Evolutionary conservation across 2,888 invertebrate genomes (phyloP), one percentile per base, ranked within the genome.

Genomic region (Pyrgus malvae): DNA sequence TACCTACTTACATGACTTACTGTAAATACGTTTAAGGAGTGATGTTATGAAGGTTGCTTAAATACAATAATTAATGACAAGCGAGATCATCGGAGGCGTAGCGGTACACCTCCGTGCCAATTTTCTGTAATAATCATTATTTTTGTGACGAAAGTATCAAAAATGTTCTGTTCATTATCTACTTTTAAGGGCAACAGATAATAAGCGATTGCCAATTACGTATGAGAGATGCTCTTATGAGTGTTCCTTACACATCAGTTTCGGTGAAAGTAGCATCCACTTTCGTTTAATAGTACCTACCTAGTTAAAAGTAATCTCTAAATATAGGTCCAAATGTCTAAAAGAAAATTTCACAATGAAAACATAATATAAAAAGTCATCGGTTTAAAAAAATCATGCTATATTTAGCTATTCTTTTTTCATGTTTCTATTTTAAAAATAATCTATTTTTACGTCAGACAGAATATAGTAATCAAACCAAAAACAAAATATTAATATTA

Each of bases 61-160:
- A 51, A 51, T 17, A 51, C 35, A 51, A 51, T 51, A 44, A 45
- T 51, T 51, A 45, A 50, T 40, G 50, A 50, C 33, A 16, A n/a
- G 1, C 50, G 33, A 37, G 37, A 51, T 37, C 37, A 51, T 29
- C 51, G 37, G n/a, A 29, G 37, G 31, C 37, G 27, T 44, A 53
- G 29, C 51, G 29, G 51, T 33, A 21, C 44, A 45, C 6, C 12
- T 45, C 19, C 29, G 27, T 45, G 19, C 44, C 19, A 44, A 53
- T 53, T 53, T 44, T 14, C 29, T 45, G 44, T 38, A 53, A 53
- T 44, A 53, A 53, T 45, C 27, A 53, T 53, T 45, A 53, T 45
- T 45, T 44, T 29, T 14, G 12, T 38, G 51, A 44, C 27, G 29
- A 37, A 51, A 44, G 4, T 44, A 27, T 51, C 29, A 35, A 33